Percentiles rank a stretch among this genome's conserved stretches.
phyloP scores from a whole-genome alignment of 2,888 invertebrate genomes.

The Sinodicranocentrus sp. region DNA sequence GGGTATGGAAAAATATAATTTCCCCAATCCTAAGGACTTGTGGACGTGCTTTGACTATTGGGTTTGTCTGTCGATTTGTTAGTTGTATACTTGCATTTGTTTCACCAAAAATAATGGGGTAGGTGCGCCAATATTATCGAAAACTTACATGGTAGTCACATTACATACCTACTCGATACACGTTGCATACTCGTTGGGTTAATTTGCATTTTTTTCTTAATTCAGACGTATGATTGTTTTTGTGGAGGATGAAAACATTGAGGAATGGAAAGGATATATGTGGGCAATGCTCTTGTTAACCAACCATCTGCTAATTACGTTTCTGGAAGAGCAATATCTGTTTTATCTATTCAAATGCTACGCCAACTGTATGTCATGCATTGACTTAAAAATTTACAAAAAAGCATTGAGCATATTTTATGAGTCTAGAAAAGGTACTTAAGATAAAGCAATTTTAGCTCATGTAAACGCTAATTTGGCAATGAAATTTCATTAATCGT shows the following conservation, averaged over 20 bases:
- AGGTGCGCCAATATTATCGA: background rate
- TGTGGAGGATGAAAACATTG: slow-evolving; percentile 31
- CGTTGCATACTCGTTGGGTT: background rate
- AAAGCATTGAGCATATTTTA: slow-evolving; percentile 77
- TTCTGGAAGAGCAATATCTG: slow-evolving; percentile 80
- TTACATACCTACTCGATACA: no score
- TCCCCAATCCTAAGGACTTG: slow-evolving; percentile 79
- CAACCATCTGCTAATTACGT: slow-evolving; percentile 27
- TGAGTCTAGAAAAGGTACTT: slow-evolving; percentile 57
- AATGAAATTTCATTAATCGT: slow-evolving; percentile 6
- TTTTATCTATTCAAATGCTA: slow-evolving; percentile 79
- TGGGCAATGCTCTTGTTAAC: slow-evolving; percentile 77
- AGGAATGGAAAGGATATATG: slow-evolving; percentile 62
- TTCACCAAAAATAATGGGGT: slow-evolving; percentile 80
- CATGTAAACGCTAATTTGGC: background rate
- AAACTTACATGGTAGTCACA: no score
- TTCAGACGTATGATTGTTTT: slow-evolving; percentile 74
- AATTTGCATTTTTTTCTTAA: background rate
- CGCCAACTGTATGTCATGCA: slow-evolving; percentile 80
- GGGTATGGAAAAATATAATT: slow-evolving; percentile 77
- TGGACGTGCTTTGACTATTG: slow-evolving; percentile 79
- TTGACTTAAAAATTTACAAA: slow-evolving; percentile 79
- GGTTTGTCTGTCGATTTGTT: slow-evolving; percentile 79
- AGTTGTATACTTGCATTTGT: slow-evolving; percentile 80
- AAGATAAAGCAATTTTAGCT: background rate